phyloP scores from a whole-genome alignment of 2,113 vertebrate species.

The Myrmecophaga tridactyla region DNA sequence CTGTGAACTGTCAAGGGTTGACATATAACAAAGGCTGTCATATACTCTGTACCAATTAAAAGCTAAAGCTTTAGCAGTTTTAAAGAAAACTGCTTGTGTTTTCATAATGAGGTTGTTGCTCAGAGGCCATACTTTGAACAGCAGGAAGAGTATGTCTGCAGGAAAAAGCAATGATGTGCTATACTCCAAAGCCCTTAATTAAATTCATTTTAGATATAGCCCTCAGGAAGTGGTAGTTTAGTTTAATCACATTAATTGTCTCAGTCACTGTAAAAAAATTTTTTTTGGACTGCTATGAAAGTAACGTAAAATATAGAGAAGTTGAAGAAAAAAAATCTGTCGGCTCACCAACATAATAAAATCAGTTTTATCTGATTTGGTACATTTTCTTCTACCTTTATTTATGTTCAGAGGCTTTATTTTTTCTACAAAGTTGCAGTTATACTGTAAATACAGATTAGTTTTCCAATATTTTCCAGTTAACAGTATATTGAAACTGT shows the following conservation, averaged over 20 bases:
- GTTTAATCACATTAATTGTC: background rate
- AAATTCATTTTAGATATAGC: background rate
- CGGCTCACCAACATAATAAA: background rate
- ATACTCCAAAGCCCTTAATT: background rate
- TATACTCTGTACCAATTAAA: background rate
- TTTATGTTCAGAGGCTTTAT: background rate
- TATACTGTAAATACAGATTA: background rate
- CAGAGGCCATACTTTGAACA: background rate
- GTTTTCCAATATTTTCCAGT: background rate
- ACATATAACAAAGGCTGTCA: background rate
- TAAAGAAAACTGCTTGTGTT: background rate
- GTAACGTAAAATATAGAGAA: conserved; percentile 2
- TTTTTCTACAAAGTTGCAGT: background rate
- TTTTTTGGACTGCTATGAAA: conserved; percentile 5
- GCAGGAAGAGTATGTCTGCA: background rate
- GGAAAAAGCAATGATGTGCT: background rate
- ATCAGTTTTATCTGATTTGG: conserved; percentile 2
- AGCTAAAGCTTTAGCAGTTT: conserved; percentile 21
- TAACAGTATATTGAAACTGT: background rate
- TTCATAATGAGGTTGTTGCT: conserved; percentile 1
- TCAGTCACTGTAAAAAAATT: background rate
- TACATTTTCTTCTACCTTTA: background rate
- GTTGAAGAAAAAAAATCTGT: background rate
- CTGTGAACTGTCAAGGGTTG: background rate
- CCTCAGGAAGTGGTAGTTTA: background rate